Conservation (phyloP, 2,113 vertebrate species). For the Isichthys henryi region DNA sequence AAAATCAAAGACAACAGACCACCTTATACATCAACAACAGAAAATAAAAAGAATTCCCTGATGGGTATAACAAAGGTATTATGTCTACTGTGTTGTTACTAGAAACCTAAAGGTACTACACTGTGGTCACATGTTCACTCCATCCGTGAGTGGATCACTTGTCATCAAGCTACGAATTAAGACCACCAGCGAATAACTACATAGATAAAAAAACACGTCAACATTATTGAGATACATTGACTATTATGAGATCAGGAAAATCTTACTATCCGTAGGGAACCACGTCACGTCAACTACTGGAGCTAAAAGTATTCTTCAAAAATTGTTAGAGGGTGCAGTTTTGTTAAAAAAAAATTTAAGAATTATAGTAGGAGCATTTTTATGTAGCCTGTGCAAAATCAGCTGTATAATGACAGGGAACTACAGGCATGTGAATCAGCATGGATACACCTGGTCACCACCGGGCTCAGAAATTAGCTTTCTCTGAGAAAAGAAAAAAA, state of each 20-base stretch:
- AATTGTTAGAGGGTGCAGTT: neutral
- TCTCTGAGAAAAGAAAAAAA: neutral
- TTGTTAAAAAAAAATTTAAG: neutral
- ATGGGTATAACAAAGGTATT: neutral
- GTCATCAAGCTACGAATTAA: neutral
- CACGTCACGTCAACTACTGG: neutral
- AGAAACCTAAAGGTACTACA: neutral
- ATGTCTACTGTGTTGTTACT: neutral
- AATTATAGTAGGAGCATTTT: neutral
- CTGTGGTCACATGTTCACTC: neutral
- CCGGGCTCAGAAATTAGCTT: neutral
- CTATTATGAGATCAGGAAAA: neutral
- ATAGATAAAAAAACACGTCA: neutral
- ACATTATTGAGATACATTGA: neutral
- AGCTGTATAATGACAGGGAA: neutral
- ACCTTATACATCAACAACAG: neutral
- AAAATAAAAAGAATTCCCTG: neutral
- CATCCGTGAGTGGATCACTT: neutral
- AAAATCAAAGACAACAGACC: neutral
- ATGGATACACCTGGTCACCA: neutral
- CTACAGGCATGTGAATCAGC: neutral
- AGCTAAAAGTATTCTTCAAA: neutral
- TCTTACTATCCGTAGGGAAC: neutral
- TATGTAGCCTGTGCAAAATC: neutral
- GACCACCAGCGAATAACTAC: neutral